These are phyloP conservation scores for Oryzaephilus surinamensis DNA, from an alignment of 1,140 invertebrate species.

Conservation along the genomic window DNA sequence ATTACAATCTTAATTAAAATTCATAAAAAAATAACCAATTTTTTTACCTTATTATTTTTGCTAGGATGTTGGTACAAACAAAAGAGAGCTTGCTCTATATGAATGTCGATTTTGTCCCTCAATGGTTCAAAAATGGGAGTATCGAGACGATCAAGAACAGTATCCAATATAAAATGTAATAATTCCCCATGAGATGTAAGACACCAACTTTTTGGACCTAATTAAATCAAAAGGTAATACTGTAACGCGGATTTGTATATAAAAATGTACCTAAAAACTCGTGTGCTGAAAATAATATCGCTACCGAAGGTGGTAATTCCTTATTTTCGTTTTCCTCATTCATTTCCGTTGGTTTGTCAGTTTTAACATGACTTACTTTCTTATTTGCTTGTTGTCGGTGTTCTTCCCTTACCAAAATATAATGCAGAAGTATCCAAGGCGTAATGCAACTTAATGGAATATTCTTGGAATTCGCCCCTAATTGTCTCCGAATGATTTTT, in stretches of 20 bases:
- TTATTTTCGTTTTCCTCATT: constrained; percentile 26
- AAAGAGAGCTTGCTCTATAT: constrained; percentile 79
- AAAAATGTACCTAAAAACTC: constrained; percentile 61
- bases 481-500: constrained; percentile 59
- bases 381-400: constrained; percentile 40
- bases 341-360: constrained; percentile 8
- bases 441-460: constrained; percentile 54
- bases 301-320: constrained; percentile 61
- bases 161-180: constrained; percentile 64
- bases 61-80: constrained; percentile 81
- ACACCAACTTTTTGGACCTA: constrained; percentile 53
- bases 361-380: constrained; percentile 26
- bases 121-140: constrained; percentile 42
- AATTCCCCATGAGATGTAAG: constrained; percentile 63
- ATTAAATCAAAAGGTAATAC: constrained; percentile 6
- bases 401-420: constrained; percentile 52
- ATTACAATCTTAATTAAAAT: constrained; percentile 1
- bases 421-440: constrained; percentile 79
- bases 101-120: constrained; percentile 51
- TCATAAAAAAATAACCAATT: constrained; percentile 8
- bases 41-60: constrained; percentile 55
- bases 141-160: constrained; percentile 54
- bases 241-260: constrained; percentile 3
- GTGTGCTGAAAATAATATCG: constrained; percentile 72
- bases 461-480: constrained; percentile 54